These are phyloP conservation scores for Halocaridina rubra DNA, from an alignment of 2,888 invertebrate genomes.

Conservation along the genomic window DNA sequence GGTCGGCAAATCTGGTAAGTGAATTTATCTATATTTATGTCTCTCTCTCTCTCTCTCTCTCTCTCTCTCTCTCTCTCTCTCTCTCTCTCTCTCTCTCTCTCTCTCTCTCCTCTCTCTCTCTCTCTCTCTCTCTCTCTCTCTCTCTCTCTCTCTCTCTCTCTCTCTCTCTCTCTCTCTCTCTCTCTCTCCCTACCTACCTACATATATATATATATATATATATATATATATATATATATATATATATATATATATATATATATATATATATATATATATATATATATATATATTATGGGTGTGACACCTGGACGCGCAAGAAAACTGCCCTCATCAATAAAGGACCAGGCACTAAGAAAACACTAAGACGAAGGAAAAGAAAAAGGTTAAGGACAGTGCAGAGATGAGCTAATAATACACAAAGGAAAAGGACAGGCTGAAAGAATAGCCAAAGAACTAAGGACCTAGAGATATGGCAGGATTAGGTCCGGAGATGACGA, in stretches of 20 bases:
- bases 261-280: not conserved
- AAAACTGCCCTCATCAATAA: too few relatives aligned
- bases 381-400: too few relatives aligned
- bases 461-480: too few relatives aligned
- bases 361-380: too few relatives aligned
- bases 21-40: not conserved
- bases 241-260: not conserved
- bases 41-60: constrained; percentile 14
- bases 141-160: constrained; percentile 9
- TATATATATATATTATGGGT: not conserved
- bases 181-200: not conserved
- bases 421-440: too few relatives aligned
- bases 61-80: constrained; percentile 14
- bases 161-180: not conserved
- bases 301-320: too few relatives aligned
- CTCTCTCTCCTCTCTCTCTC: not conserved
- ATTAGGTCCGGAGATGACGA: too few relatives aligned
- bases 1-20: constrained; percentile 49
- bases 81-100: constrained; percentile 13
- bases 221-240: not conserved
- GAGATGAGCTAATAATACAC: too few relatives aligned
- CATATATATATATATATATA: not conserved
- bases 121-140: not conserved
- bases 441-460: too few relatives aligned
- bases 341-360: too few relatives aligned